A percentile compares a stretch with the other conserved stretches of the same genome.
phyloP scores from a whole-genome alignment of 2,888 invertebrate genomes.

The Ophraella communa region DNA sequence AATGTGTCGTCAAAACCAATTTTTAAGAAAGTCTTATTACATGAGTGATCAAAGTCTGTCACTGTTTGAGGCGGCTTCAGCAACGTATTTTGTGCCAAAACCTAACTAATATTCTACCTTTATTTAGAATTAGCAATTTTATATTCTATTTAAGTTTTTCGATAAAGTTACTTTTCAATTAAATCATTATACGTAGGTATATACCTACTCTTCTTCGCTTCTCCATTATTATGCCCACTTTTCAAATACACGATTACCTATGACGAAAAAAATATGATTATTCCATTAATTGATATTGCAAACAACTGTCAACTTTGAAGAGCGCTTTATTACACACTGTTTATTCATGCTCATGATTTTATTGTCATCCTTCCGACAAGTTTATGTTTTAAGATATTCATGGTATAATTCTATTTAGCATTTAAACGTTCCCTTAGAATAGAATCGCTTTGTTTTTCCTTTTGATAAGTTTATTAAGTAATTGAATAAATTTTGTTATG shows the following conservation, averaged over 20 bases:
- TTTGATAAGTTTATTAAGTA: constrained; percentile 19
- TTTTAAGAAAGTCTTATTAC: no score
- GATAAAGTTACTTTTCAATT: no score
- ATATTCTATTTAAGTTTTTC: no score
- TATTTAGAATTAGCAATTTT: no score
- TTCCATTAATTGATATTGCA: neutral
- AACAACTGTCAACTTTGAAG: constrained; percentile 14
- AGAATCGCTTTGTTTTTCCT: constrained; percentile 8
- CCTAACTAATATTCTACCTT: no score
- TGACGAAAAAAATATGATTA: neutral
- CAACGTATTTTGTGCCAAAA: no score
- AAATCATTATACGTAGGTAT: no score
- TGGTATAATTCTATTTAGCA: constrained; percentile 12
- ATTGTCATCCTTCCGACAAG: constrained; percentile 14
- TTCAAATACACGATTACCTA: neutral
- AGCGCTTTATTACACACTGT: constrained; percentile 5
- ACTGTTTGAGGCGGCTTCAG: no score
- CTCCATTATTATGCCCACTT: neutral
- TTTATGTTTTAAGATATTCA: constrained; percentile 19
- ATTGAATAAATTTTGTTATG: constrained; percentile 15
- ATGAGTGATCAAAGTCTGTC: no score
- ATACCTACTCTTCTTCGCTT: no score
- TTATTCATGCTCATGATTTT: constrained; percentile 15
- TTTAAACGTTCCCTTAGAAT: constrained; percentile 6
- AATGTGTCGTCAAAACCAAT: no score